These are phyloP conservation scores for Cistogaster globosa DNA, from an alignment of 2,888 invertebrate species.

Conservation along the genomic window DNA sequence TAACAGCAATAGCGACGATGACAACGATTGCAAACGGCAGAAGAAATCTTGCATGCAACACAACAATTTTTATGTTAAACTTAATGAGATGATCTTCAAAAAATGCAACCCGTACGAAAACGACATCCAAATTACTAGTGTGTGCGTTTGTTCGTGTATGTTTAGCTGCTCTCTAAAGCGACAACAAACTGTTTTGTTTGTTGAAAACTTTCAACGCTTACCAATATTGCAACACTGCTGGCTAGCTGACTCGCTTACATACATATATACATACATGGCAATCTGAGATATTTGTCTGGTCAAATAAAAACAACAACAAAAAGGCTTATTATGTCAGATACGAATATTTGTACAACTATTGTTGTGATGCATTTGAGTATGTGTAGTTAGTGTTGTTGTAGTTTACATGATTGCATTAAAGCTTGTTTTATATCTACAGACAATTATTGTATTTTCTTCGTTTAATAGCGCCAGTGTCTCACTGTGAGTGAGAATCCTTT, in stretches of 20 bases:
- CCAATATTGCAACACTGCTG: constrained; percentile 41
- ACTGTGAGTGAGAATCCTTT: constrained; percentile 66
- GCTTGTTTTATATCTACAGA: constrained; percentile 65
- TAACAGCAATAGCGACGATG: constrained; percentile 1
- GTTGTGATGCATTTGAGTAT: constrained; percentile 9
- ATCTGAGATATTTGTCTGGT: constrained; percentile 71
- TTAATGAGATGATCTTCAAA: constrained; percentile 71
- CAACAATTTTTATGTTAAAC: constrained; percentile 72
- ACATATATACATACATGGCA: constrained; percentile 3
- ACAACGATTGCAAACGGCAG: constrained; percentile 28
- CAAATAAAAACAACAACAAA: constrained; percentile 5
- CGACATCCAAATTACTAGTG: constrained; percentile 57
- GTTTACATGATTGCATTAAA: constrained; percentile 59
- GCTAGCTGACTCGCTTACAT: constrained; percentile 11
- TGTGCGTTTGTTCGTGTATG: background rate
- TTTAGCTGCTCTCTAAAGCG: constrained; percentile 50
- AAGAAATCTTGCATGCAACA: constrained; percentile 68
- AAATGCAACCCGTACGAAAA: constrained; percentile 63
- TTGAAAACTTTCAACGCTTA: constrained; percentile 68
- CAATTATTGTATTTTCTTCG: constrained; percentile 64
- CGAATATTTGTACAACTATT: constrained; percentile 55
- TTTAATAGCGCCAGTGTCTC: constrained; percentile 70
- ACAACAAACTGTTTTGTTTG: constrained; percentile 66
- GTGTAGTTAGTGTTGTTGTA: constrained; percentile 34
- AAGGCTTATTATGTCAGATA: constrained; percentile 68